Percentiles rank a stretch among this genome's conserved stretches.
Evolutionary conservation across 30 jellyfish, hydroid and myxozoan species (phyloP).

Genomic region (Hydra vulgaris): DNA sequence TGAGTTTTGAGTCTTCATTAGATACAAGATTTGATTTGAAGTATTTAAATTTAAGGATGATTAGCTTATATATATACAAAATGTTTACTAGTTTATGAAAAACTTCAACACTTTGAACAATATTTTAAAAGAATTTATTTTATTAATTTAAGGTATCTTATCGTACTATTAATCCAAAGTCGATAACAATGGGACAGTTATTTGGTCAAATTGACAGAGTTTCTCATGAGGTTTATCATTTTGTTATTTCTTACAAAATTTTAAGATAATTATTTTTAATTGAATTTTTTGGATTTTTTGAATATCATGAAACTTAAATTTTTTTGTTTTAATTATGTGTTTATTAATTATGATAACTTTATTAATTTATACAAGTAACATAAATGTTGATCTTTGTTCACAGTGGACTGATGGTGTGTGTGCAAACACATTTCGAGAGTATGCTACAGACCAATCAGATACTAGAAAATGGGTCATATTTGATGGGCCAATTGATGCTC

Average conservation of each 20-base stretch:
- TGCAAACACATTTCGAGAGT: constrained; percentile 96
- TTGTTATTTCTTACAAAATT: background rate
- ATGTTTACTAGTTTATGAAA: too few species aligned
- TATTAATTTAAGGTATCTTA: constrained; percentile 47
- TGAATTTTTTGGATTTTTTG: background rate
- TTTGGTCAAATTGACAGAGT: constrained; percentile 96
- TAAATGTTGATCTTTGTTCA: background rate
- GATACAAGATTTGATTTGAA: too few species aligned
- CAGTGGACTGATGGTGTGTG: constrained; percentile 98
- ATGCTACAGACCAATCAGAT: constrained; percentile 94
- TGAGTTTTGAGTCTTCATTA: too few species aligned
- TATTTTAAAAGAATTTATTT: background rate
- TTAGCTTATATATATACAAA: too few species aligned
- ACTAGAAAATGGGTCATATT: constrained; percentile 93
- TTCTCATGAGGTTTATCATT: constrained; percentile 63
- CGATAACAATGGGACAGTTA: constrained; percentile 95
- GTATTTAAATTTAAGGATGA: too few species aligned
- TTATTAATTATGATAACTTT: background rate
- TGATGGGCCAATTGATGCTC: constrained; percentile 97
- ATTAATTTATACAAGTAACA: background rate
- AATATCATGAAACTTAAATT: background rate
- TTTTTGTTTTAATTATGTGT: background rate
- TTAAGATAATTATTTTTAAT: background rate
- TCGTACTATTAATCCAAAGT: constrained; percentile 78
- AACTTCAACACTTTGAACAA: background rate